These are phyloP conservation scores for Ctenoplectra terminalis DNA, from an alignment of 1,140 invertebrate genomes.

Conservation along the genomic window DNA sequence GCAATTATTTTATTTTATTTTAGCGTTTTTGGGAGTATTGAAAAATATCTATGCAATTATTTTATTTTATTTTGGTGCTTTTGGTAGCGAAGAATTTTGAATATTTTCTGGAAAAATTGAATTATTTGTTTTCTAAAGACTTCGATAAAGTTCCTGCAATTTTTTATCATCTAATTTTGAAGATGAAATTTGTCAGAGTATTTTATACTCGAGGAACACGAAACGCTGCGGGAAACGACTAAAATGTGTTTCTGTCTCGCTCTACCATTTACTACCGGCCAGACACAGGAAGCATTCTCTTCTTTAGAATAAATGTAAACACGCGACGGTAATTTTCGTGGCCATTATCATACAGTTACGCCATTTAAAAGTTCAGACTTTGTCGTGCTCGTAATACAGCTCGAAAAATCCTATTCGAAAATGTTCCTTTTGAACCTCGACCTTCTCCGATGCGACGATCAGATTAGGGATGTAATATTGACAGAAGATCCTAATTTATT, in stretches of 20 bases:
- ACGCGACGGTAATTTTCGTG: conserved; percentile 30
- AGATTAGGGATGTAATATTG: too few relatives aligned
- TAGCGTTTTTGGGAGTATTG: too few relatives aligned
- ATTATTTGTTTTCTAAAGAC: too few relatives aligned
- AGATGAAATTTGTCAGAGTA: not conserved
- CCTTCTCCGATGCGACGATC: not conserved
- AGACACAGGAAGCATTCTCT: conserved; percentile 9
- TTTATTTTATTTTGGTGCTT: too few relatives aligned
- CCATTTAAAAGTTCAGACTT: not conserved
- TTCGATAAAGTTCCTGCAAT: too few relatives aligned
- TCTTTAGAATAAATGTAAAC: conserved; percentile 15
- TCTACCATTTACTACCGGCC: not conserved
- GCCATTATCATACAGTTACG: conserved; percentile 22
- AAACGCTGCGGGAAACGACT: not conserved
- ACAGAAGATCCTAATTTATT: too few relatives aligned
- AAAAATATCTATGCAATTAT: too few relatives aligned
- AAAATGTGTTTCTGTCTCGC: not conserved
- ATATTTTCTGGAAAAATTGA: too few relatives aligned
- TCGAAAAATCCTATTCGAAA: not conserved
- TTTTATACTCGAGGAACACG: not conserved
- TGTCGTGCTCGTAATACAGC: not conserved
- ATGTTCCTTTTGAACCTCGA: not conserved
- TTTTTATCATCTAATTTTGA: not conserved
- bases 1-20: too few relatives aligned
- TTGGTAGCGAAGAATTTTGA: too few relatives aligned